These are phyloP conservation scores for Drosophila parvula DNA, from an alignment of 1,140 invertebrate genomes.

Conservation along the genomic window DNA sequence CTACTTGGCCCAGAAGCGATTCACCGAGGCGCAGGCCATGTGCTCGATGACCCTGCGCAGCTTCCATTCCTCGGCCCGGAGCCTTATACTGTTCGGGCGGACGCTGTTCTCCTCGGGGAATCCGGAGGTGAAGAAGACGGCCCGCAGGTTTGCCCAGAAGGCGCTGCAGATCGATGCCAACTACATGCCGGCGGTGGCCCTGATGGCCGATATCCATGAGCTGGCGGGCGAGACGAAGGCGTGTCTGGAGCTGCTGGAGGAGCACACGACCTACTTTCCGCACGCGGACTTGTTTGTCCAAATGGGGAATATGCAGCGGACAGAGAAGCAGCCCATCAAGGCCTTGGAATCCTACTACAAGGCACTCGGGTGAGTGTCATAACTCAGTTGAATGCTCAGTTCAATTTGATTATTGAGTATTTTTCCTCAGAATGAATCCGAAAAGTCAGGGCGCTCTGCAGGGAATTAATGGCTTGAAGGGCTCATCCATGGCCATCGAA, in stretches of 20 bases:
- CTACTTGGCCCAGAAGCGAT: slow-evolving; percentile 63
- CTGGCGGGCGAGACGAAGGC: slow-evolving; percentile 49
- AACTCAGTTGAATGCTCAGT: too few relatives aligned
- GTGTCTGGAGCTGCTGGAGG: slow-evolving; percentile 67
- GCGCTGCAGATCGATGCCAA: slow-evolving; percentile 71
- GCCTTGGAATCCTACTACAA: slow-evolving; percentile 74
- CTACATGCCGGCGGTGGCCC: slow-evolving; percentile 65
- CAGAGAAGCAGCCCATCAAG: slow-evolving; percentile 58
- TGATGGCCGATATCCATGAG: slow-evolving; percentile 69
- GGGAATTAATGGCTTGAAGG: slow-evolving; percentile 63
- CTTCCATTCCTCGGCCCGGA: slow-evolving; percentile 68
- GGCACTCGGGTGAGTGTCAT: too few relatives aligned
- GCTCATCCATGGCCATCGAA: not conserved
- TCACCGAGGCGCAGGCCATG: slow-evolving; percentile 69
- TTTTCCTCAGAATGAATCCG: slow-evolving; percentile 60
- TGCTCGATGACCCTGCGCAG: slow-evolving; percentile 59
- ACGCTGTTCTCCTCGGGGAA: slow-evolving; percentile 51
- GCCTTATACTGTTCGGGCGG: slow-evolving; percentile 71
- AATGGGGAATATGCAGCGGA: slow-evolving; percentile 65
- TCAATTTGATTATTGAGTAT: too few relatives aligned
- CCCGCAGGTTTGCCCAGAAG: slow-evolving; percentile 66
- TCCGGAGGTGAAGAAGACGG: slow-evolving; percentile 48
- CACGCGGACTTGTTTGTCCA: slow-evolving; percentile 64
- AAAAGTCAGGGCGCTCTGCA: slow-evolving; percentile 57
- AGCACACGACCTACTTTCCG: slow-evolving; percentile 61